A percentile compares a stretch with the other conserved stretches of the same genome.
phyloP scores from a whole-genome alignment of 2,888 invertebrate species.

The Chymomyza amoena region DNA sequence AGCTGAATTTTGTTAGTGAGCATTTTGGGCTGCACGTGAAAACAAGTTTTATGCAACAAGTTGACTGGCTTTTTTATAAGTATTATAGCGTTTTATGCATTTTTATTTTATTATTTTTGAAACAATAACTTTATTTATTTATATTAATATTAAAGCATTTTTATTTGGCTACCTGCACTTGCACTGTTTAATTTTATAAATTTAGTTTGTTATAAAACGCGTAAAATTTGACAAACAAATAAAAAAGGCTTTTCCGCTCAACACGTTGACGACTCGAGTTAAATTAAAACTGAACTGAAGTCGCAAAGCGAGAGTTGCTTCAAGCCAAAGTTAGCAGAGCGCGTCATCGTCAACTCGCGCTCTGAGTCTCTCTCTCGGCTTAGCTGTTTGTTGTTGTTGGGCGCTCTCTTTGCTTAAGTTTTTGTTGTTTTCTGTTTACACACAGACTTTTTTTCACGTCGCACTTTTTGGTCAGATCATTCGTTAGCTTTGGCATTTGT shows the following conservation, averaged over 20 bases:
- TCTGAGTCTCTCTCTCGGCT: not conserved
- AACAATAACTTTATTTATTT: conserved; percentile 4
- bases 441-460: conserved; percentile 32
- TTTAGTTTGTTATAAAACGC: conserved; percentile 7
- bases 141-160: not conserved
- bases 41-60: conserved; percentile 62
- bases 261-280: conserved; percentile 56
- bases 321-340: conserved; percentile 42
- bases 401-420: not conserved
- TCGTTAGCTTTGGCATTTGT: conserved; percentile 48
- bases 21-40: conserved; percentile 49
- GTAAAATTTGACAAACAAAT: not conserved
- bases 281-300: conserved; percentile 44
- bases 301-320: conserved; percentile 26
- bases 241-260: conserved; percentile 34
- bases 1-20: conserved; percentile 15
- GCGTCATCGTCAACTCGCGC: not conserved
- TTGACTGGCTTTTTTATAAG: conserved; percentile 23
- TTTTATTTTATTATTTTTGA: conserved; percentile 10
- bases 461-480: conserved; percentile 61
- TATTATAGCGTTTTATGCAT: conserved; percentile 23
- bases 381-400: conserved; percentile 17
- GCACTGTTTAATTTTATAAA: not conserved
- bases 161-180: conserved; percentile 28
- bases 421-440: conserved; percentile 20